These are phyloP conservation scores for Podilymbus podiceps DNA, from an alignment of 2,113 vertebrate species.

Conservation along the genomic window DNA sequence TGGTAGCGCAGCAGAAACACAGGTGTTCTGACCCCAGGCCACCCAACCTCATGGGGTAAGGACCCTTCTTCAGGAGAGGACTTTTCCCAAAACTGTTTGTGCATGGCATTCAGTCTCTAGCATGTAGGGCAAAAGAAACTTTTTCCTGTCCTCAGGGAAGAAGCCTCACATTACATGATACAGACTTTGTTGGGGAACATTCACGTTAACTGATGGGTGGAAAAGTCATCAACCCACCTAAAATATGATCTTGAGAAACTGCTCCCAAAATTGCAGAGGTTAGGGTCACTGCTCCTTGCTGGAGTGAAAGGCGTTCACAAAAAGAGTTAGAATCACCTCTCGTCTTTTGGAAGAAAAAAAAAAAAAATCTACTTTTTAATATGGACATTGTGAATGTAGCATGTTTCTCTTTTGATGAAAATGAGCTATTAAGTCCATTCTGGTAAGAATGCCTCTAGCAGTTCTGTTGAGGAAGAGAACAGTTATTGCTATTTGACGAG, in stretches of 20 bases:
- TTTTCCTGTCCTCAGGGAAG: background rate
- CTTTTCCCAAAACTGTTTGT: background rate
- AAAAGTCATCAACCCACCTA: background rate
- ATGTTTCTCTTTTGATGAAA: background rate
- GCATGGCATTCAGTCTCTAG: background rate
- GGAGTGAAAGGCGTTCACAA: background rate
- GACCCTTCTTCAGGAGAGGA: background rate
- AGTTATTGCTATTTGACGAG: background rate
- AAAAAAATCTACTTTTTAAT: background rate
- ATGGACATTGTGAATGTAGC: accelerated
- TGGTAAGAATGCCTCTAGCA: background rate
- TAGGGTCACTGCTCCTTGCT: background rate
- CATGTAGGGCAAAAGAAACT: background rate
- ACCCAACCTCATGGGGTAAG: background rate
- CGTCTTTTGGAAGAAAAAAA: background rate
- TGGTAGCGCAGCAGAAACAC: background rate
- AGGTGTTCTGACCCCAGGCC: background rate
- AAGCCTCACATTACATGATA: background rate
- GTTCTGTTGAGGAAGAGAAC: background rate
- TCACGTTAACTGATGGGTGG: background rate
- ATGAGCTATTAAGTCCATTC: background rate
- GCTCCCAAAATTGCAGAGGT: background rate
- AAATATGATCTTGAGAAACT: background rate
- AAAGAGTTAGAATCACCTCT: background rate
- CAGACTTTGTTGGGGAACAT: background rate